Evolutionary conservation across 2,797 vertebrate species (phyloP), one percentile per base, ranked within the genome.

Genomic region (Sciaenops ocellatus): DNA sequence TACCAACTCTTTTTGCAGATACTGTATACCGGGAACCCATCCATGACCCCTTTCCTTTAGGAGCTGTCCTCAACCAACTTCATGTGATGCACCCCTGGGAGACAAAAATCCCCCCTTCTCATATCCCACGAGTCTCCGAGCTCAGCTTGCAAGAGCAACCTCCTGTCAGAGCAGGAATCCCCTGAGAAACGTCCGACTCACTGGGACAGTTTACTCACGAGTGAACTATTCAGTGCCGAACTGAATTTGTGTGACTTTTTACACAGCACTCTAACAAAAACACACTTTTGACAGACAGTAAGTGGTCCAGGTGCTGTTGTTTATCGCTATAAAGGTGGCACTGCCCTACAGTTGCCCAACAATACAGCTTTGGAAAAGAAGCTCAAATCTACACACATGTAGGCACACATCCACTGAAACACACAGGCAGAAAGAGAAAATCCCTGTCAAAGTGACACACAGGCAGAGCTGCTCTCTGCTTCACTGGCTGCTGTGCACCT

Each of bases 91-190:
- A 73, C 75, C 57, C 81, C 34, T 57, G 76, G 61, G 89, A 86
- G 70, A 68, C 13, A 22, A 75, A 65, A 50, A 62, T 24, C 15
- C 20, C 67, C 26, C 4, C 0, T 38, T 38, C 34, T 38, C 24
- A 34, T 64, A 46, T 90, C 92, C 90, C 86, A 69, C 22, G 88
- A 86, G 90, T 51, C 82, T 77, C 62, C 83, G 87, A 87, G 87
- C 91, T 92, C 90, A 89, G 92, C 90, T 93, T 91, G 91, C 82
- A 57, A 34, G 54, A 80, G 54, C 66, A 69, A 56, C 22, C 17
- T 18, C 46, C 64, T 65, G 78, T 81, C 76, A 84, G 67, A 66
- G 59, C 41, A 26, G 42, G 47, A 69, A n/a, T 81, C 90, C 88
- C 85, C 26, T 4, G 88, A 84, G 90, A 78, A 63, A 42, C 68